Base-by-base conservation (phyloP, 2,888 invertebrate species). In the Rhamphomyia laevipes region DNA sequence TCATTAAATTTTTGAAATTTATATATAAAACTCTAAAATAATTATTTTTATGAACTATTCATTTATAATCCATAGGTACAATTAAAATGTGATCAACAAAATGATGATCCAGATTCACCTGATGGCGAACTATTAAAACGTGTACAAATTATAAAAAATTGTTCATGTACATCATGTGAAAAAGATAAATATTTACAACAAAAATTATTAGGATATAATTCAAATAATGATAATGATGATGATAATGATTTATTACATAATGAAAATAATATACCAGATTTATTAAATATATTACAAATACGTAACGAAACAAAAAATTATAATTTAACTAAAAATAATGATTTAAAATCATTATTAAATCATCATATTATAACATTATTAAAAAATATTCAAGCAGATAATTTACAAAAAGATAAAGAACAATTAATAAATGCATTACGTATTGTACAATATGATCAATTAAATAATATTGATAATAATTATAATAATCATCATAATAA, bases 101-200 rank as follows among this genome's bases (percentile, higher is more conserved):
- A 74, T 43, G 23, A 27, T 27, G 65, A 69, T 3, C 73, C 74
- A 30, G 55, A 57, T 49, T 73, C 23, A 27, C 7, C 23, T 2
- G 23, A 27, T 6, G n/a, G n/a, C n/a, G 23, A 27, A 27, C 9
- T 77, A 60, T 74, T 76, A 50, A 80, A 80, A 63, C 72, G 75
- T 18, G 79, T 82, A 0, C 78, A 82, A 62, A 75, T 81, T 48
- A 82, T 82, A 49, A 75, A 75, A 15, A 80, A 81, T 57, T 82
- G 82, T 58, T 77, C 78, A 15, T 82, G 82, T 61, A 74, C 75
- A 51, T 75, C 78, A 1, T 81, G 81, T 57, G 73, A 74, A 53
- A 75, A 75, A 49, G 68, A 70, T 0, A 31, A 42, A 33, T 42
- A 42, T 15, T 23, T 42, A 15, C 23, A 27, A 15, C 23, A 42